phyloP scores from a whole-genome alignment of 2,113 vertebrate species.

The Cyphomyrus discorhynchus region DNA sequence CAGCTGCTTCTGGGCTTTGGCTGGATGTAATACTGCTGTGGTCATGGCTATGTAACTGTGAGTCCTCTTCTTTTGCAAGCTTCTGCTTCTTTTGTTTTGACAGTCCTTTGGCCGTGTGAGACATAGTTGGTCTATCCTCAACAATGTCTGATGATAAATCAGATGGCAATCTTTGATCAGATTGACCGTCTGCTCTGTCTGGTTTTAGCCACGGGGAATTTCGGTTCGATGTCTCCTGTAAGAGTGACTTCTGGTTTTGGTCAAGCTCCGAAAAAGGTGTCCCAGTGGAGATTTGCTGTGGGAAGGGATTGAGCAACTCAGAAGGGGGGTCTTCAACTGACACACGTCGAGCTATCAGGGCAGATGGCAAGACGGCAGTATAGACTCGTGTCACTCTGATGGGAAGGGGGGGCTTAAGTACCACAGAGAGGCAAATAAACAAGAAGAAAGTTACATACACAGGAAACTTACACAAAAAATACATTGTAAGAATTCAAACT shows the following conservation, averaged over 20 bases:
- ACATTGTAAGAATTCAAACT: not conserved
- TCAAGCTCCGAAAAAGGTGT: constrained; percentile 25
- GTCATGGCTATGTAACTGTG: not conserved
- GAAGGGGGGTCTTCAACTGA: constrained; percentile 58
- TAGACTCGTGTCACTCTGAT: constrained; percentile 58
- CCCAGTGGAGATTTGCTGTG: constrained; percentile 49
- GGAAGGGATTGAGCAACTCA: constrained; percentile 45
- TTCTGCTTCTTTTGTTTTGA: not conserved
- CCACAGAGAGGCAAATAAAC: not conserved
- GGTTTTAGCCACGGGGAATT: not conserved
- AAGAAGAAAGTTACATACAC: not conserved
- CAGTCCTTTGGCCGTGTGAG: not conserved
- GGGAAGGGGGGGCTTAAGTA: constrained; percentile 50
- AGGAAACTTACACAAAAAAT: not conserved
- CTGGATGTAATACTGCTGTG: not conserved
- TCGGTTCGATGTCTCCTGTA: constrained; percentile 30
- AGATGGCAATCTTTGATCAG: constrained; percentile 9
- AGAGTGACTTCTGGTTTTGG: constrained; percentile 29
- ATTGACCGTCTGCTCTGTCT: constrained; percentile 26
- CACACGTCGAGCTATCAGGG: constrained; percentile 57
- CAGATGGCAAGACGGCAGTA: constrained; percentile 55
- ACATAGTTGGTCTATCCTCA: not conserved
- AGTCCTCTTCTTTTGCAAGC: not conserved
- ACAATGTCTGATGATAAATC: not conserved
- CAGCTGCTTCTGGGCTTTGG: constrained; percentile 16